A percentile compares a stretch with the other conserved stretches of the same genome.
phyloP scores from a whole-genome alignment of 2,797 vertebrate species.

The Gallinago stenura region DNA sequence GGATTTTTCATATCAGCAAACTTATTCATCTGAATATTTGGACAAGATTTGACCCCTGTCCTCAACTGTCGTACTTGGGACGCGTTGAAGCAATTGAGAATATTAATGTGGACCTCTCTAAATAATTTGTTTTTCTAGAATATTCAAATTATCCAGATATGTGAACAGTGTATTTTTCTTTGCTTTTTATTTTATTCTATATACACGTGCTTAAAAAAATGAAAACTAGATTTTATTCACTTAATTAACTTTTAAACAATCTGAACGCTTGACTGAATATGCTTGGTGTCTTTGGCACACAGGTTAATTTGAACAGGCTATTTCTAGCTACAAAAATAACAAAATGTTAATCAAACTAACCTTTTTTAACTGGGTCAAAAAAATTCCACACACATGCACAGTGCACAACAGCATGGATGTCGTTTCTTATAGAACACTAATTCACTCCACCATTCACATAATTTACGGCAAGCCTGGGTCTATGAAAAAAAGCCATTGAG shows the following conservation, averaged over 20 bases:
- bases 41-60: background rate
- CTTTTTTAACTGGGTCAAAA: constrained; percentile 43
- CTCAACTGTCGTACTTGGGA: background rate
- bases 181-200: constrained; percentile 24
- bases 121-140: background rate
- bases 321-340: constrained; percentile 60
- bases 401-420: background rate
- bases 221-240: constrained; percentile 21
- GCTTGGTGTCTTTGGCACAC: constrained; percentile 61
- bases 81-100: background rate
- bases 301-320: constrained; percentile 64
- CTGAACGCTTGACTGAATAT: constrained; percentile 65
- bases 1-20: background rate
- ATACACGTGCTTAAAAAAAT: background rate
- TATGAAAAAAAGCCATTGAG: background rate
- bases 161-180: background rate
- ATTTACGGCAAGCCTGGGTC: background rate
- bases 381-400: background rate
- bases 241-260: constrained; percentile 69
- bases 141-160: background rate
- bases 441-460: background rate
- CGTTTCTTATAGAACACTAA: background rate
- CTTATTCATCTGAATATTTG: background rate
- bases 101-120: background rate
- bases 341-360: constrained; percentile 73